Percentiles rank a stretch among this genome's conserved stretches.
Conservation (phyloP, 2,113 vertebrate species). For the Lophochroa leadbeateri region DNA sequence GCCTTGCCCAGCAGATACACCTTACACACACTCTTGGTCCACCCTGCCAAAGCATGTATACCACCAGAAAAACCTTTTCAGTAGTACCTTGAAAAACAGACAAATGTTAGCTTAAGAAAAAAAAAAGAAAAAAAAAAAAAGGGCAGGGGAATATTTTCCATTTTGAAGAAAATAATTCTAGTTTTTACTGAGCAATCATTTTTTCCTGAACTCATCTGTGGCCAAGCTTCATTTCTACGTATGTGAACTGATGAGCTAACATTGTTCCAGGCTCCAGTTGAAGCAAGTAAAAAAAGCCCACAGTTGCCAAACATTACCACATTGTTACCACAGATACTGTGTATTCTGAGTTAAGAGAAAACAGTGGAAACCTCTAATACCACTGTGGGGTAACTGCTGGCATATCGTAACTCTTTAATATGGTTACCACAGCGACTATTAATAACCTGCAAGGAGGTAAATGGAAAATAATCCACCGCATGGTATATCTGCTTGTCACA, state of each 20-base stretch:
- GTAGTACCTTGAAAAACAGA: not conserved
- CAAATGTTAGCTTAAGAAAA: not conserved
- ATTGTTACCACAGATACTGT: slow-evolving; percentile 57
- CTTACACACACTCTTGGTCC: not conserved
- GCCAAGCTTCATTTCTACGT: not conserved
- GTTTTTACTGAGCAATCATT: not conserved
- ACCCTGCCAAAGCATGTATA: not conserved
- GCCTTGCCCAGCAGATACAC: not conserved
- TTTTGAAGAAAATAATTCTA: not conserved
- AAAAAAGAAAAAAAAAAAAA: not conserved
- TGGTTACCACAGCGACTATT: slow-evolving; percentile 15
- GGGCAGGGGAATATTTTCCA: not conserved
- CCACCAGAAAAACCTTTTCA: not conserved
- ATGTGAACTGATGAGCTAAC: not conserved
- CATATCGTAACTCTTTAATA: not conserved
- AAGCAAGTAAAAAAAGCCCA: slow-evolving; percentile 31
- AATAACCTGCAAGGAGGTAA: slow-evolving; percentile 30
- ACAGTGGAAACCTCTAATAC: slow-evolving; percentile 49
- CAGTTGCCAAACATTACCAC: slow-evolving; percentile 44
- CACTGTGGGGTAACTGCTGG: slow-evolving; percentile 47
- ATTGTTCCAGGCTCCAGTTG: not conserved
- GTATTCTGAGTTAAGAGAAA: slow-evolving; percentile 44
- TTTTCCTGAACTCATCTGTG: not conserved
- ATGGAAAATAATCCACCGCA: not conserved
- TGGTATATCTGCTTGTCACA: not conserved